Evolutionary conservation across 2,888 invertebrate species (phyloP), one percentile per base, ranked within the genome.

Genomic region (Azorinus chamasolen): DNA sequence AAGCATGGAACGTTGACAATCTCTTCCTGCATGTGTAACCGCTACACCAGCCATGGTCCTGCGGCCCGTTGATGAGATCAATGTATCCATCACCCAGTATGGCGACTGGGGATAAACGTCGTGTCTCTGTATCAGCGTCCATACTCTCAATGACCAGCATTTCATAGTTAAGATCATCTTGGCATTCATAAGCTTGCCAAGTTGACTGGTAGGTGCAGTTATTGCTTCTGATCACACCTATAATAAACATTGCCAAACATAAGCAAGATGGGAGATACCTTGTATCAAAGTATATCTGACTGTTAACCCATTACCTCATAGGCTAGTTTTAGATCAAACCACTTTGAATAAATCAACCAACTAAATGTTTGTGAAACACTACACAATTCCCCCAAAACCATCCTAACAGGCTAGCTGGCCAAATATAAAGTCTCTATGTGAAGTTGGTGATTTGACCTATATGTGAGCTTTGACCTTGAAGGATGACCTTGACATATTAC

Each of bases 61-160:
- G 91, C 0, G 92, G 92, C 12, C 92, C 92, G 61, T 92, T 92
- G 39, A 92, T 87, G 25, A 92, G 83, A 70, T 92, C 92, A n/a
- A 92, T 32, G 51, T 87, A 87, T 1, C 84, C 86, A n/a, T 88
- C 84, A n/a, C 86, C 82, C 12, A 78, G 57, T 6, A 75, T 41
- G 2, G 79, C 78, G 0, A 92, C 88, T 0, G 92, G 92, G 0
- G 91, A 91, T 5, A 92, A 77, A 2, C 91, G 79, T 4, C 92
- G 82, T 0, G 87, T 89, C 74, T 92, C 91, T 12, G 91, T 91
- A 73, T 92, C 92, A 0, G 70, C 27, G 68, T 92, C 92, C 89
- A 91, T 86, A 65, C 88, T 91, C 75, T 91, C 91, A 16, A 92
- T 84, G 6, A 87, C 73, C 58, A 91, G 64, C 87, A 91, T 83